These are phyloP conservation scores for Caranx melampygus DNA, from an alignment of 2,113 vertebrate genomes.

Conservation along the genomic window DNA sequence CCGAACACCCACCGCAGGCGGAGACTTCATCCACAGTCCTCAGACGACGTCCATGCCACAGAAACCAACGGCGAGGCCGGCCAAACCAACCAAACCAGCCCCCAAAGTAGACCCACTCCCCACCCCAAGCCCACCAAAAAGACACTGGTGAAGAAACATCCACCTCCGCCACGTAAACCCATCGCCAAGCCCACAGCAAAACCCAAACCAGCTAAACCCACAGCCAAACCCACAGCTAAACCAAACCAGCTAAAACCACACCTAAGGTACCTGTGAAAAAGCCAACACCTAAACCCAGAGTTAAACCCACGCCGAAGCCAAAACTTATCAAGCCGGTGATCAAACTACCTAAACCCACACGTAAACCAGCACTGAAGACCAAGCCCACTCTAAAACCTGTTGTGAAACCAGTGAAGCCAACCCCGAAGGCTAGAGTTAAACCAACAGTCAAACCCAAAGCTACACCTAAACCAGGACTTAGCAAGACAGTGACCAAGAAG, in stretches of 20 bases:
- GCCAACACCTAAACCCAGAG: constrained; percentile 11
- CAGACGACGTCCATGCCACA: constrained; percentile 48
- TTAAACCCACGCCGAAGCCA: constrained; percentile 54
- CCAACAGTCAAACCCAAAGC: constrained; percentile 63
- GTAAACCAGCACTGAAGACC: constrained; percentile 60
- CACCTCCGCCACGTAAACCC: constrained; percentile 65
- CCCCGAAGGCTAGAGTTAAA: constrained; percentile 54
- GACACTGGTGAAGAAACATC: constrained; percentile 58
- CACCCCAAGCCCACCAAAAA: constrained; percentile 28
- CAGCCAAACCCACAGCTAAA: constrained; percentile 49
- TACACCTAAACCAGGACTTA: constrained; percentile 51
- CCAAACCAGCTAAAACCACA: constrained; percentile 54
- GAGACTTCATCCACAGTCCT: constrained; percentile 74
- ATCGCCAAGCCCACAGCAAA: constrained; percentile 51
- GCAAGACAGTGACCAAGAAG: constrained; percentile 71
- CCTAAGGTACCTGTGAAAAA: constrained; percentile 37
- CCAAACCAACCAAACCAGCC: constrained; percentile 56
- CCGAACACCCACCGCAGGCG: constrained; percentile 61
- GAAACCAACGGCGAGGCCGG: constrained; percentile 25
- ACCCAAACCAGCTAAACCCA: constrained; percentile 55
- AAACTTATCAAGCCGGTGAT: constrained; percentile 58
- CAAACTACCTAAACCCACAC: constrained; percentile 64
- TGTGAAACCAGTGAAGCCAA: constrained; percentile 71
- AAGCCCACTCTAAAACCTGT: constrained; percentile 63
- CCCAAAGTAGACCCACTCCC: constrained; percentile 30